phyloP scores from a whole-genome alignment of 1,140 invertebrate species.

The Drosophila kurseongensis region DNA sequence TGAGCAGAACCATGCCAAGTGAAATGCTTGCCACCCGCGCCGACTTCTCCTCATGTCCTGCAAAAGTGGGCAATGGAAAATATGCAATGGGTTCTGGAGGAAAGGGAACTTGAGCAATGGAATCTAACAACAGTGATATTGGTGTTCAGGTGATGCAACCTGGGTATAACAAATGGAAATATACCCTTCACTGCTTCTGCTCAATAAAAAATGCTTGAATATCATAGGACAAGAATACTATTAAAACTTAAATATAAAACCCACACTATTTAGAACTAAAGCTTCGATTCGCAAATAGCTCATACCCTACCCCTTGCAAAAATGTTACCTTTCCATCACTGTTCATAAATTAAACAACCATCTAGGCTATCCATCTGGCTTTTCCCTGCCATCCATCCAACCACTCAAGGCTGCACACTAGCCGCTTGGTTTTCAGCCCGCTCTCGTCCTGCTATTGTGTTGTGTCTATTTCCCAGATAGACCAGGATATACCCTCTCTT shows the following conservation, averaged over 20 bases:
- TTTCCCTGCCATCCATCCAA: slow-evolving; percentile 6
- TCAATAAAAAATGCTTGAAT: no score
- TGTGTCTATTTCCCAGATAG: slow-evolving; percentile 16
- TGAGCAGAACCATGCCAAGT: slow-evolving; percentile 90
- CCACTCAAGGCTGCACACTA: slow-evolving; percentile 28
- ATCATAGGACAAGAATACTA: no score
- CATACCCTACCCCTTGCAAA: slow-evolving; percentile 14
- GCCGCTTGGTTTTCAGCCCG: slow-evolving; percentile 61
- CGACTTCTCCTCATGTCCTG: slow-evolving; percentile 92
- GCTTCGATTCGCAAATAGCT: neutral
- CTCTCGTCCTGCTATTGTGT: slow-evolving; percentile 4
- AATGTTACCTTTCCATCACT: slow-evolving; percentile 32
- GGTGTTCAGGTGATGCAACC: neutral
- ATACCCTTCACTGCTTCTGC: no score
- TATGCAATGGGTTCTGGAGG: neutral
- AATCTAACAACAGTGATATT: neutral
- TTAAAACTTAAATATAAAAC: no score
- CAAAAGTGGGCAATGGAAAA: slow-evolving; percentile 40
- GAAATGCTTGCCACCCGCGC: slow-evolving; percentile 91
- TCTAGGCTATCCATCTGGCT: slow-evolving; percentile 37
- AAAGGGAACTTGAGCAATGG: neutral
- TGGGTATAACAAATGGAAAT: no score
- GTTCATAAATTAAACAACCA: slow-evolving; percentile 69
- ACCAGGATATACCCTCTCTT: slow-evolving; percentile 3
- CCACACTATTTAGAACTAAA: no score